phyloP scores from a whole-genome alignment of 2,113 vertebrate genomes.

The Salvelinus alpinus region DNA sequence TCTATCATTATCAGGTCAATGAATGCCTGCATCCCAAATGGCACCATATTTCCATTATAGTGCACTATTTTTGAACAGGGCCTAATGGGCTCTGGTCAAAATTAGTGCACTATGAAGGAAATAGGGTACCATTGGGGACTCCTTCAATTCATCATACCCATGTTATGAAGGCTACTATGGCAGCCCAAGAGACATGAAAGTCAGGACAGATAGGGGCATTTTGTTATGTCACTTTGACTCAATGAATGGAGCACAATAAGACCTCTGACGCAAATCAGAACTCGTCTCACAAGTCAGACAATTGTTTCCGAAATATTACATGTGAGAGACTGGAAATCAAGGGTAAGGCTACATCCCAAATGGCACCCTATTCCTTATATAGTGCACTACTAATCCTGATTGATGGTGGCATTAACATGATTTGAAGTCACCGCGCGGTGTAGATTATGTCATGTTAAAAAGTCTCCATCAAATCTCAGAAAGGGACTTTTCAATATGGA shows the following conservation, averaged over 20 bases:
- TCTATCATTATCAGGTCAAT: neutral
- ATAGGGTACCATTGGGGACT: neutral
- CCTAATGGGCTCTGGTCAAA: no score
- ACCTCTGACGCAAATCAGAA: neutral
- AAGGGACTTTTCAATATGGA: neutral
- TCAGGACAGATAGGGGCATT: conserved; percentile 14
- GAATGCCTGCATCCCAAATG: no score
- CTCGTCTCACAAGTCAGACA: no score
- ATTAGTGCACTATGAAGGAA: no score
- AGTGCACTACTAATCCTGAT: neutral
- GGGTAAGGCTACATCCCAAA: no score
- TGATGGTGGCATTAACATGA: neutral
- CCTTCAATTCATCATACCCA: neutral
- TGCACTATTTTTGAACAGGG: no score
- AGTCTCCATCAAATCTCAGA: neutral
- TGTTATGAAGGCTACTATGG: neutral
- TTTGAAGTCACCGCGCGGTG: neutral
- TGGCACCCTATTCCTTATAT: no score
- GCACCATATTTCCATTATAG: no score
- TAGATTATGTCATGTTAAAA: neutral
- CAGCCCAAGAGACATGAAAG: neutral
- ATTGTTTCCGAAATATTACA: no score
- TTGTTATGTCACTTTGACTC: neutral
- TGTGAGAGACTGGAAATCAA: no score
- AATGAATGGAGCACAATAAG: neutral